Evolutionary conservation across 2,888 invertebrate genomes (phyloP).

Genomic region (Meandrusa payeni): DNA sequence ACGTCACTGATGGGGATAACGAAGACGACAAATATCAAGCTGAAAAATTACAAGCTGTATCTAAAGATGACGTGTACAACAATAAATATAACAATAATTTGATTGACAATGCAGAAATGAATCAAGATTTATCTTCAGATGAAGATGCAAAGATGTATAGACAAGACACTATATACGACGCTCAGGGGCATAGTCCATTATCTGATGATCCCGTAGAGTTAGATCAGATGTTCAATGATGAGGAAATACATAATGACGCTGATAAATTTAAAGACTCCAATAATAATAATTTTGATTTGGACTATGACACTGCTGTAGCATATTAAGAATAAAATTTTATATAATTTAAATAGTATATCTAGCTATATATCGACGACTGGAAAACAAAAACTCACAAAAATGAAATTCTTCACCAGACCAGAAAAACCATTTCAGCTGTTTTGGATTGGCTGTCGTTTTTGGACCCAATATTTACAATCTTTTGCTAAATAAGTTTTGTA

Average conservation of each 20-base stretch:
- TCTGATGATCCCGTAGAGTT: conserved; percentile 40
- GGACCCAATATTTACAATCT: too few relatives aligned
- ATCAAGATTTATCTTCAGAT: conserved; percentile 30
- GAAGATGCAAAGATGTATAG: conserved; percentile 42
- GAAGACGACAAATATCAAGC: conserved; percentile 17
- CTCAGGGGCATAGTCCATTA: conserved; percentile 34
- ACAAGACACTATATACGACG: conserved; percentile 37
- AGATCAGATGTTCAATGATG: conserved; percentile 47
- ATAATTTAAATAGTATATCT: too few relatives aligned
- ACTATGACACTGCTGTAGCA: conserved; percentile 52
- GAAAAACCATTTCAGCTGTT: too few relatives aligned
- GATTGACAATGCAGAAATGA: conserved; percentile 5
- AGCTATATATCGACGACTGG: too few relatives aligned
- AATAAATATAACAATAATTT: conserved; percentile 25
- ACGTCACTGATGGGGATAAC: conserved; percentile 29
- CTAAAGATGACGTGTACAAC: conserved; percentile 26
- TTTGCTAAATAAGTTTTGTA: too few relatives aligned
- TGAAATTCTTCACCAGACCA: too few relatives aligned
- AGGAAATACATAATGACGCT: conserved; percentile 40
- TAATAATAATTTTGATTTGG: conserved; percentile 52
- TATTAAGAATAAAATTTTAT: too few relatives aligned
- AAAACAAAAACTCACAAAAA: too few relatives aligned
- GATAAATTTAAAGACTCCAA: conserved; percentile 48
- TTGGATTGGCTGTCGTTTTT: too few relatives aligned
- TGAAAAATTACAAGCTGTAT: conserved; percentile 15